These are phyloP conservation scores for Lytechinus pictus DNA, from an alignment of 35 echinoderm and acorn worm genomes.

Conservation along the genomic window DNA sequence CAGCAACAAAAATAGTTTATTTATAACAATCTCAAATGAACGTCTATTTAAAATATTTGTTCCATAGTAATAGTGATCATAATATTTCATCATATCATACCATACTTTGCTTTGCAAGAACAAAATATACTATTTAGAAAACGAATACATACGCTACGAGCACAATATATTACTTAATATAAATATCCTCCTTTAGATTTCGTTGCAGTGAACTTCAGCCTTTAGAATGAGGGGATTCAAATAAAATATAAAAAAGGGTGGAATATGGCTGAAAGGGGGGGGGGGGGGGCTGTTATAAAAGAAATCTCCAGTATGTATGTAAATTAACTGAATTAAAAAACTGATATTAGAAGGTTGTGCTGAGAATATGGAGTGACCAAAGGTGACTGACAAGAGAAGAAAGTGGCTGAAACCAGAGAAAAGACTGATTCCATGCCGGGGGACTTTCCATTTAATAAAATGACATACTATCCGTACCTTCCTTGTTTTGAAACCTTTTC, in stretches of 20 bases:
- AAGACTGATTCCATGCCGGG: no score
- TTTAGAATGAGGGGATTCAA: background rate
- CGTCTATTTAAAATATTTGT: background rate
- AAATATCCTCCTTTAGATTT: background rate
- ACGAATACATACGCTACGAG: conserved; percentile 1
- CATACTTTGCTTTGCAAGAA: background rate
- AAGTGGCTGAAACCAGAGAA: no score
- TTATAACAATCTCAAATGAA: background rate
- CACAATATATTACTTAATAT: background rate
- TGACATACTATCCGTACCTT: no score
- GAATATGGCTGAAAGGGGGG: no score
- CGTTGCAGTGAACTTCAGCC: background rate
- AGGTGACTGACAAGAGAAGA: no score
- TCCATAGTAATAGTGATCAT: background rate
- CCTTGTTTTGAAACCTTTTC: no score
- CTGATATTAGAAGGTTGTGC: no score
- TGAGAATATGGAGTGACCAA: no score
- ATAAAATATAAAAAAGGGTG: background rate
- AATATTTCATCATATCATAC: background rate
- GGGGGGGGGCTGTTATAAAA: no score
- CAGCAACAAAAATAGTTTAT: background rate
- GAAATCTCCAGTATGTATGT: no score
- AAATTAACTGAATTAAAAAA: no score
- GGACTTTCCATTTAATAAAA: no score
- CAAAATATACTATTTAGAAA: background rate